A percentile compares a stretch with the other conserved stretches of the same genome.
Evolutionary conservation across 37 sponge, comb jelly and placozoan genomes (phyloP).

Genomic region (Beroe ovata): DNA sequence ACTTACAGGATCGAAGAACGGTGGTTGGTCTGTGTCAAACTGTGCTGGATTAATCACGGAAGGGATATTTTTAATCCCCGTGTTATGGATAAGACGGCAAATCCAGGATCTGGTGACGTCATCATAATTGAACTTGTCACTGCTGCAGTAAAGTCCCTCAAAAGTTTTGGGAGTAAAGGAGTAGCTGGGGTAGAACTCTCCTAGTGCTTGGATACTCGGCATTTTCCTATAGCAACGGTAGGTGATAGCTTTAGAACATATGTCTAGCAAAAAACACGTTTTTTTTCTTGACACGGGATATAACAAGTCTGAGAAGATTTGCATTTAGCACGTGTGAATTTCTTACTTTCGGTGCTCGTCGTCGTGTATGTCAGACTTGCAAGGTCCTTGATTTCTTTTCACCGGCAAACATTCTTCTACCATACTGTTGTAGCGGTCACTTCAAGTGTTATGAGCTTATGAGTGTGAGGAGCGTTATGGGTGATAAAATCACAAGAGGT

Average conservation of each 20-base stretch:
- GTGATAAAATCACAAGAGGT: too few relatives aligned
- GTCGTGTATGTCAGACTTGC: neutral
- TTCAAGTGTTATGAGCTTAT: too few relatives aligned
- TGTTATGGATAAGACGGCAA: neutral
- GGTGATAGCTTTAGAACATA: too few relatives aligned
- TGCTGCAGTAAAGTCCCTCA: constrained; percentile 33
- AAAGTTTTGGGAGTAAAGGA: constrained; percentile 53
- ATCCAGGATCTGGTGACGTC: neutral
- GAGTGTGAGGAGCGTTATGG: too few relatives aligned
- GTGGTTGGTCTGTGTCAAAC: constrained; percentile 13
- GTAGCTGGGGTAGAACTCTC: constrained; percentile 65
- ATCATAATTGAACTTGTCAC: constrained; percentile 44
- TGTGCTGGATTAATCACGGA: constrained; percentile 11
- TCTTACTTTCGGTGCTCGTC: constrained; percentile 24
- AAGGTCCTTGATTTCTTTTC: constrained; percentile 13
- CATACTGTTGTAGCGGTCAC: too few relatives aligned
- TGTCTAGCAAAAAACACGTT: too few relatives aligned
- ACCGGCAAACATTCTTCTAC: too few relatives aligned
- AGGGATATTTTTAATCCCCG: constrained; percentile 49
- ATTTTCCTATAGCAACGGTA: neutral
- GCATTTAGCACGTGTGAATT: neutral
- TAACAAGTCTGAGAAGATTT: too few relatives aligned
- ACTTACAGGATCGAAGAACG: constrained; percentile 6
- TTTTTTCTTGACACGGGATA: too few relatives aligned
- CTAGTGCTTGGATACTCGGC: constrained; percentile 46